These are phyloP conservation scores for Polyodon spathula DNA, from an alignment of 2,113 vertebrate genomes.

Conservation along the genomic window DNA sequence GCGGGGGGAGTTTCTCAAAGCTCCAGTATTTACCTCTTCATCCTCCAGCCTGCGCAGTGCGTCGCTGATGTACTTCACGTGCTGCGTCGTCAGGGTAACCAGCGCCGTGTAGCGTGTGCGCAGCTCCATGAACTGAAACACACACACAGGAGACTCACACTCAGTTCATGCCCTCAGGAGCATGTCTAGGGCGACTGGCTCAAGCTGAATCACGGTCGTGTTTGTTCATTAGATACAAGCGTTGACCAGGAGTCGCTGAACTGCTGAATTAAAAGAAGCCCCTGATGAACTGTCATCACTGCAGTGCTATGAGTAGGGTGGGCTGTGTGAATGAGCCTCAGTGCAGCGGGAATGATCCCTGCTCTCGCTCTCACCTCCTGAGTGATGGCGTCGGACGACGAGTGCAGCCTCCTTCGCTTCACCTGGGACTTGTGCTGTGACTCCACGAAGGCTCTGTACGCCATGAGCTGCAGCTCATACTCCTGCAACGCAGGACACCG, in stretches of 20 bases:
- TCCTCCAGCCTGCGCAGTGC: slow-evolving; percentile 83
- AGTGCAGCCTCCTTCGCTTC: slow-evolving; percentile 83
- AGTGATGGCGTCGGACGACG: slow-evolving; percentile 86
- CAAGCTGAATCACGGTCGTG: no score
- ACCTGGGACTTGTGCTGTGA: slow-evolving; percentile 86
- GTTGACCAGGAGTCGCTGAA: no score
- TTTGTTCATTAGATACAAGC: no score
- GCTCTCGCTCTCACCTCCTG: slow-evolving; percentile 86
- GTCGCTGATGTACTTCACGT: slow-evolving; percentile 96
- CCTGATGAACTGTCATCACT: no score
- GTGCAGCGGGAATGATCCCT: no score
- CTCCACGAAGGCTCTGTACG: slow-evolving; percentile 87
- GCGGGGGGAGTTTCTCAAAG: no score
- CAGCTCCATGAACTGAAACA: slow-evolving; percentile 88
- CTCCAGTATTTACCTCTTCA: no score
- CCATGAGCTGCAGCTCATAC: slow-evolving; percentile 95
- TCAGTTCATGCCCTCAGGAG: no score
- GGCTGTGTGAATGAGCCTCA: no score
- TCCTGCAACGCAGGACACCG: slow-evolving; percentile 52
- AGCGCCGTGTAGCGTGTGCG: slow-evolving; percentile 89
- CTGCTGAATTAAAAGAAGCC: no score
- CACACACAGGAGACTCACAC: not conserved
- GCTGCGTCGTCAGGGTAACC: slow-evolving; percentile 89
- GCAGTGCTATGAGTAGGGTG: no score
- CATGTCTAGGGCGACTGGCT: no score